phyloP scores from a whole-genome alignment of 2,888 invertebrate genomes.

The Hydrotaea diabolus region DNA sequence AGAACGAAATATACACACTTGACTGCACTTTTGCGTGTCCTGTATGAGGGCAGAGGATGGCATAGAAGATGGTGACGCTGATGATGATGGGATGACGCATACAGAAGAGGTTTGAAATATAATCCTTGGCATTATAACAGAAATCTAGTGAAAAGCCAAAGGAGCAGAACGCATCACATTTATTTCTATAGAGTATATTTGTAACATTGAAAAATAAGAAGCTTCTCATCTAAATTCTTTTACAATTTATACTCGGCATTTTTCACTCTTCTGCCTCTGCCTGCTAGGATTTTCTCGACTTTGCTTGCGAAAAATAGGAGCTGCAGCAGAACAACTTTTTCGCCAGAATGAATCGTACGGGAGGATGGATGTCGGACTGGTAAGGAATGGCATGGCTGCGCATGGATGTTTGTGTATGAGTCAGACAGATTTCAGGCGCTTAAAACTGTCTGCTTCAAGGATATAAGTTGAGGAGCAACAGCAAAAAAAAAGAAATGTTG shows the following conservation, averaged over 20 bases:
- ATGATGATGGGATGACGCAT: neutral
- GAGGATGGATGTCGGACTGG: neutral
- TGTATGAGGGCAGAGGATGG: neutral
- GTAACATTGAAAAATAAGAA: conserved; percentile 37
- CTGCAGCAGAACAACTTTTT: neutral
- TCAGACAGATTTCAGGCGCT: conserved; percentile 67
- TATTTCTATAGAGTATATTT: neutral
- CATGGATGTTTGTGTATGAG: conserved; percentile 47
- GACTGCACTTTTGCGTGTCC: neutral
- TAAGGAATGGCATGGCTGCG: neutral
- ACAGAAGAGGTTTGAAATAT: conserved; percentile 25
- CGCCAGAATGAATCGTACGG: conserved; percentile 22
- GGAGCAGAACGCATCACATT: conserved; percentile 12
- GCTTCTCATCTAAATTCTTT: conserved; percentile 31
- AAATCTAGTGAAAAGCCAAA: neutral
- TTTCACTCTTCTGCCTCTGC: neutral
- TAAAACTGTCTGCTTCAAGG: conserved; percentile 63
- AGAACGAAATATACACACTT: neutral
- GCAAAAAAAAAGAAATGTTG: conserved; percentile 26
- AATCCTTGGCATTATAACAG: conserved; percentile 41
- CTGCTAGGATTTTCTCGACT: neutral
- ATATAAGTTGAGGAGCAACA: conserved; percentile 30
- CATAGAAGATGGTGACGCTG: neutral
- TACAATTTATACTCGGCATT: neutral
- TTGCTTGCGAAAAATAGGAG: neutral